Conservation (phyloP, 2,113 vertebrate species). For the Cepphus grylle region DNA sequence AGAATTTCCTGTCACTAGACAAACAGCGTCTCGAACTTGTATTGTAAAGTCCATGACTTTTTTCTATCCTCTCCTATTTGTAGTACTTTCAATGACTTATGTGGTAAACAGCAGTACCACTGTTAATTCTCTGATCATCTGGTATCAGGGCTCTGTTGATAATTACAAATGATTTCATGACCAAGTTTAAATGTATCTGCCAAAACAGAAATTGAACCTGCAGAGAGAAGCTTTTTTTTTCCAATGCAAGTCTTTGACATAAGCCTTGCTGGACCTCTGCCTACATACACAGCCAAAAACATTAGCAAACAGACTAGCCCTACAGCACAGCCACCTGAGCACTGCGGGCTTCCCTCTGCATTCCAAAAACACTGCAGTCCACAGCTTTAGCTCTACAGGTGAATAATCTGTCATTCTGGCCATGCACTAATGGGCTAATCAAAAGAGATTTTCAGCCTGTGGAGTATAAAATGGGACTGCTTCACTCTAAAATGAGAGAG, state of each 20-base stretch:
- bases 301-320: constrained; percentile 46
- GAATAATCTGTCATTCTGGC: constrained; percentile 13
- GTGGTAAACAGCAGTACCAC: neutral
- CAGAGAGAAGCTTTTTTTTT: constrained; percentile 8
- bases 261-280: constrained; percentile 65
- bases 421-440: constrained; percentile 3
- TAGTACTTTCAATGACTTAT: rapidly evolving
- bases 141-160: neutral
- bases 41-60: neutral
- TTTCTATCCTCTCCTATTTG: neutral
- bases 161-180: neutral
- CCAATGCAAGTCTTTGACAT: constrained; percentile 66
- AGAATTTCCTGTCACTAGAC: neutral
- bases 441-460: neutral
- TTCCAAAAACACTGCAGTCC: constrained; percentile 18
- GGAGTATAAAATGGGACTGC: neutral
- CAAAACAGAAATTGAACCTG: constrained; percentile 51
- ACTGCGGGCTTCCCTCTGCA: neutral
- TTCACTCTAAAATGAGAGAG: neutral
- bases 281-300: constrained; percentile 45
- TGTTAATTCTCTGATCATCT: neutral
- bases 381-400: constrained; percentile 10
- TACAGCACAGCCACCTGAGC: constrained; percentile 8
- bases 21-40: neutral
- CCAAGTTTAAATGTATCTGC: neutral